Percentiles rank a stretch among this genome's conserved stretches.
These are phyloP conservation scores for Carettochelys insculpta DNA, from an alignment of 2,113 vertebrate species.

Conservation along the genomic window DNA sequence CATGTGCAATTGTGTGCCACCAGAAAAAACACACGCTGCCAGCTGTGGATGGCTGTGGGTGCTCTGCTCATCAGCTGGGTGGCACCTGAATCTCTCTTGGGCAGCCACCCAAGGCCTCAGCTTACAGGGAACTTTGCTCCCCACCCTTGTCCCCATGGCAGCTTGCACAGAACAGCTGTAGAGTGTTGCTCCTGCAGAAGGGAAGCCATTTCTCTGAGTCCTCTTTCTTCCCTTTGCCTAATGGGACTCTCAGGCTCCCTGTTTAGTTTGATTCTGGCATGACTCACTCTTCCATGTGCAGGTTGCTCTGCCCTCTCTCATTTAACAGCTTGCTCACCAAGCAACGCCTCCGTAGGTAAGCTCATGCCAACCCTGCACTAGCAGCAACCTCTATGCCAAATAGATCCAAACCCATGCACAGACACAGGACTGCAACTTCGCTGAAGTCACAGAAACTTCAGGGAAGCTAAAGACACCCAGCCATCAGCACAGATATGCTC, in stretches of 20 bases:
- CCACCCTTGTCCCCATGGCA: not conserved
- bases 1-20: too few relatives aligned
- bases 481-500: not conserved
- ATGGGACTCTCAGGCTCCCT: not conserved
- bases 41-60: too few relatives aligned
- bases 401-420: not conserved
- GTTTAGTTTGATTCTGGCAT: not conserved
- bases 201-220: not conserved
- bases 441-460: not conserved
- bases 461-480: not conserved
- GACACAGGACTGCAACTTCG: not conserved
- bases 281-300: not conserved
- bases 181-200: not conserved
- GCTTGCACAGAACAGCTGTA: not conserved
- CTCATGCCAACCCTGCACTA: not conserved
- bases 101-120: too few relatives aligned
- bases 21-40: too few relatives aligned
- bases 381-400: not conserved
- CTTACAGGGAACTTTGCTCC: too few relatives aligned
- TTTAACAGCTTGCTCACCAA: not conserved
- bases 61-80: too few relatives aligned
- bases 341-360: not conserved
- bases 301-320: not conserved
- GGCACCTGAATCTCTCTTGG: too few relatives aligned
- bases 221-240: not conserved